Evolutionary conservation across 2,888 invertebrate genomes (phyloP).

Genomic region (Lepidocyrtinus sp.): DNA sequence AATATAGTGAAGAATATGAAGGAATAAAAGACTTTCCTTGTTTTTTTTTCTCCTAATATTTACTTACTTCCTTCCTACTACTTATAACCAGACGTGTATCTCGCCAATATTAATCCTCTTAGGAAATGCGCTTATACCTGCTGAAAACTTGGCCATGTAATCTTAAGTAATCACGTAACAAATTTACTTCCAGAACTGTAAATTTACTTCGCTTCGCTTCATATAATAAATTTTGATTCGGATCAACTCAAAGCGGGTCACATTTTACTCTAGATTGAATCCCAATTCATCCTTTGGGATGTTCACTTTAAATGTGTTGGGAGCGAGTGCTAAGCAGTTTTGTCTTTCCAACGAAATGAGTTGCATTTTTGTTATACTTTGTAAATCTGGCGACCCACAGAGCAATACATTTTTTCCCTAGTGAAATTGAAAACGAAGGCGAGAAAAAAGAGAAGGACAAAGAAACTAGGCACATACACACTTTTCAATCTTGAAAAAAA

Average conservation of each 20-base stretch:
- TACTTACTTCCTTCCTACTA: not conserved
- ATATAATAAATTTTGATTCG: not conserved
- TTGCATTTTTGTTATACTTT: conserved; percentile 10
- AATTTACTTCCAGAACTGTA: conserved; percentile 19
- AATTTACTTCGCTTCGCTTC: no score
- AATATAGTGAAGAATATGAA: not conserved
- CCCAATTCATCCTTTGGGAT: not conserved
- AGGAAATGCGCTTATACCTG: not conserved
- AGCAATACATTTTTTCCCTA: not conserved
- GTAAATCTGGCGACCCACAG: not conserved
- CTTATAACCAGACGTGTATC: conserved; percentile 10
- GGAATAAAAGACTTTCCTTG: not conserved
- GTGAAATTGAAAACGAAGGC: not conserved
- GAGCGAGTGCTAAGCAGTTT: not conserved
- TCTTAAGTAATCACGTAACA: conserved; percentile 6
- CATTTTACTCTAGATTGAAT: conserved; percentile 6
- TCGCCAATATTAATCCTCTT: conserved; percentile 10
- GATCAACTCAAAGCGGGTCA: not conserved
- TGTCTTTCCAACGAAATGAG: not conserved
- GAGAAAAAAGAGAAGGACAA: not conserved
- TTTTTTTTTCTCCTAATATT: not conserved
- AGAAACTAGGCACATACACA: not conserved
- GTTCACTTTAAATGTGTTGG: not conserved
- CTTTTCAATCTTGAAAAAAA: conserved; percentile 10
- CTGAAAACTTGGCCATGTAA: conserved; percentile 6